Evolutionary conservation across 1,140 invertebrate species (phyloP), one percentile per base, ranked within the genome.

Genomic region (Saccostrea echinata): DNA sequence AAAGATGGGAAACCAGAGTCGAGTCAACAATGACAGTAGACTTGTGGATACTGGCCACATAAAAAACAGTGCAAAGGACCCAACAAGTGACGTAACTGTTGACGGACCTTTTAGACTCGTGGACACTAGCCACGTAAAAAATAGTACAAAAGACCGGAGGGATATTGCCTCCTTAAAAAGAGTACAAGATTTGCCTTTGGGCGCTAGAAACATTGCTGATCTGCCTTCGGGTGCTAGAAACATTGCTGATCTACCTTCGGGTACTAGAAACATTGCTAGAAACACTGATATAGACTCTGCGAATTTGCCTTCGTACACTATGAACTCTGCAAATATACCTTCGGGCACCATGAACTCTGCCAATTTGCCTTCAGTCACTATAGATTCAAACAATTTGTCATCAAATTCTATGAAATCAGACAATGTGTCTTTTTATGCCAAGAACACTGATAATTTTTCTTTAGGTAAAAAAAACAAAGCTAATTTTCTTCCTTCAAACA

Each of bases 1-100:
- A 9, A 64, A 64, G 57, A 64, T n/a, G 57, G 57, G 57, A 64
- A 64, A 64, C 57, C 57, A 64, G 57, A 64, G 57, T 64, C 57
- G 57, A n/a, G 57, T 9, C 57, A 64, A 24, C 57, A 64, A n/a
- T 21, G 57, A 64, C 57, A 21, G 24, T 64, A 24, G 57, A 64
- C 57, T 64, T 24, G 57, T 64, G 57, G 57, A 64, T 64, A 21
- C 57, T 64, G 57, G 57, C 57, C 57, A 64, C 57, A 24, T 64
- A 64, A 64, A 64, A 43, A 64, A 24, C 21, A 64, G 57, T 24
- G 57, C 21, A 64, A n/a, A n/a, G 24, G 57, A 64, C 57, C 57
- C 57, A 64, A 64, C 57, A 64, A 64, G 57, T 64, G 57, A 64
- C 57, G 24, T n/a, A n/a, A 64, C 57, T 21, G 57, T 64, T 64